Evolutionary conservation across 2,113 vertebrate genomes (phyloP), one percentile per base, ranked within the genome.

Genomic region (Oryzias melastigma): DNA sequence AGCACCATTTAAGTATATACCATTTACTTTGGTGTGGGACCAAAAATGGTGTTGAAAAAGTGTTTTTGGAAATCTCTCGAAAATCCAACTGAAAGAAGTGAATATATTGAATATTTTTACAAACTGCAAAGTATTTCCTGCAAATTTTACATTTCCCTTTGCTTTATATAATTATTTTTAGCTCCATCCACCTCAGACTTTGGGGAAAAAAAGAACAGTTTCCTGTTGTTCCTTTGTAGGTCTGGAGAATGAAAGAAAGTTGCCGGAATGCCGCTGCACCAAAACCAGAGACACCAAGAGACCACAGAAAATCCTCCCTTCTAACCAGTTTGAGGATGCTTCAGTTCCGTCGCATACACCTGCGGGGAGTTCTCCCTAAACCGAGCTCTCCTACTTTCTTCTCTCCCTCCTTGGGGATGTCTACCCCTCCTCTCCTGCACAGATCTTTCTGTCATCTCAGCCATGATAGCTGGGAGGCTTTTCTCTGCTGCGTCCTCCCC

Each of bases 381-480:
- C 81, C 75, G 64, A 53, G 53, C 61, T 43, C 71, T 78, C 63
- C 53, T 57, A 65, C 71, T 84, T 86, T 84, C 78, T 85, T 80
- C 65, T 80, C 54, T 65, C 50, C 42, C 60, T 81, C 82, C 54
- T 75, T 4, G 0, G 78, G 78, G 84, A 80, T 75, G 70, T 60
- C 49, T 45, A 43, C 17, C 64, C 73, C 60, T 8, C 70, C 75
- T 68, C 75, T 69, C 59, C 73, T 22, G 22, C 22, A 59, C 57
- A 41, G 52, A 54, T 25, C 22, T 71, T 80, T 52, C 75, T 78
- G 71, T 80, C 81, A 75, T 81, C 73, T 77, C 24, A 44, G 69
- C 62, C 67, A 42, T 75, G 53, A 71, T 81, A 60, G 75, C 74
- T 76, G 66, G 68, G 65, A 84, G 78, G 69, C 62, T 78, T 80